phyloP scores from a whole-genome alignment of 2,113 vertebrate genomes.

The Ochotona curzoniae region DNA sequence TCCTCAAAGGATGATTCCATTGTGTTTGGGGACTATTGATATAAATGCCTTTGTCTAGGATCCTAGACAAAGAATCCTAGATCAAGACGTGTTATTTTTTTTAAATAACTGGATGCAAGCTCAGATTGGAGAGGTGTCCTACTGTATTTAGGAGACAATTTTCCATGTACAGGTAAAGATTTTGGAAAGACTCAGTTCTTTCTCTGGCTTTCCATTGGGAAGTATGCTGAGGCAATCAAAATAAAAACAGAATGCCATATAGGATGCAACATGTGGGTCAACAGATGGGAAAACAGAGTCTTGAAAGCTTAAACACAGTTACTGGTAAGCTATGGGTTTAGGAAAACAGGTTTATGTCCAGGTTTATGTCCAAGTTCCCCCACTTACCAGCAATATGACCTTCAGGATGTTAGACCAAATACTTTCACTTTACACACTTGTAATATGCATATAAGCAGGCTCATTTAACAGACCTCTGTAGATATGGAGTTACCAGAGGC shows the following conservation, averaged over 20 bases:
- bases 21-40: neutral
- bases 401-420: neutral
- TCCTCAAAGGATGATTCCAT: constrained; percentile 42
- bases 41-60: neutral
- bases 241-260: neutral
- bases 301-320: neutral
- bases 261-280: neutral
- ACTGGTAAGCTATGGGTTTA: neutral
- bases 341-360: neutral
- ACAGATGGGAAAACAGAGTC: neutral
- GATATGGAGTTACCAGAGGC: neutral
- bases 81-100: neutral
- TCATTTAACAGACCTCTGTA: neutral
- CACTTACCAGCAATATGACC: neutral
- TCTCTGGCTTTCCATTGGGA: neutral
- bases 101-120: neutral
- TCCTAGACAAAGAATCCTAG: neutral
- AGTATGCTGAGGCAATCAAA: neutral
- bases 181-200: neutral
- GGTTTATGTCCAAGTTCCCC: neutral
- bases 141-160: neutral
- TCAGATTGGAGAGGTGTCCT: neutral
- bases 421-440: neutral
- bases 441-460: neutral
- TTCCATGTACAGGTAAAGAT: neutral